A percentile compares a stretch with the other conserved stretches of the same genome.
These are phyloP conservation scores for Scomber colias DNA, from an alignment of 2,113 vertebrate genomes.

Conservation along the genomic window DNA sequence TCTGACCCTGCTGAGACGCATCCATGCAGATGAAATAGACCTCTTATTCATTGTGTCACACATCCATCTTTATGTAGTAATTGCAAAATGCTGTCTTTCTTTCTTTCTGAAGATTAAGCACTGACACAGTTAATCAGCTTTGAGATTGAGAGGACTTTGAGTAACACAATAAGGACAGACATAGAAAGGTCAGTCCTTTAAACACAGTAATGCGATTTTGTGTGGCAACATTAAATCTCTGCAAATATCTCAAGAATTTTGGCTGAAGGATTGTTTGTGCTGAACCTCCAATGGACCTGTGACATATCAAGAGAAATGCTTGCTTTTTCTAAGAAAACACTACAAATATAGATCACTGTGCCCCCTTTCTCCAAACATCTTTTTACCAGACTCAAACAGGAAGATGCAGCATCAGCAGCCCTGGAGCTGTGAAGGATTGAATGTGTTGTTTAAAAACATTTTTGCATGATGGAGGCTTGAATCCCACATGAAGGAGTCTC, in stretches of 20 bases:
- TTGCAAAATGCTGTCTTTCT: constrained; percentile 37
- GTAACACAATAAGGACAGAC: constrained; percentile 14
- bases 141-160: constrained; percentile 21
- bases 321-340: constrained; percentile 4
- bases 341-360: background rate
- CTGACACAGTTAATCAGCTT: constrained; percentile 68
- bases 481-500: background rate
- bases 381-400: background rate
- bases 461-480: background rate
- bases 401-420: background rate
- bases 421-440: background rate
- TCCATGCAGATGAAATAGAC: background rate
- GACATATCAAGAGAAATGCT: background rate
- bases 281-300: background rate
- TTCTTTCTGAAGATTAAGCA: constrained; percentile 25
- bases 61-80: background rate
- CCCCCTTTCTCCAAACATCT: background rate
- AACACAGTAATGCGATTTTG: constrained; percentile 47
- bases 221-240: constrained; percentile 48
- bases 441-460: background rate
- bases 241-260: constrained; percentile 47
- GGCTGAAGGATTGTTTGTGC: constrained; percentile 5
- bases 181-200: constrained; percentile 16
- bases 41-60: too few species aligned
- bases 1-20: background rate